Percentiles rank a stretch among this genome's conserved stretches.
phyloP scores from a whole-genome alignment of 2,797 vertebrate genomes.

The Todus mexicanus region DNA sequence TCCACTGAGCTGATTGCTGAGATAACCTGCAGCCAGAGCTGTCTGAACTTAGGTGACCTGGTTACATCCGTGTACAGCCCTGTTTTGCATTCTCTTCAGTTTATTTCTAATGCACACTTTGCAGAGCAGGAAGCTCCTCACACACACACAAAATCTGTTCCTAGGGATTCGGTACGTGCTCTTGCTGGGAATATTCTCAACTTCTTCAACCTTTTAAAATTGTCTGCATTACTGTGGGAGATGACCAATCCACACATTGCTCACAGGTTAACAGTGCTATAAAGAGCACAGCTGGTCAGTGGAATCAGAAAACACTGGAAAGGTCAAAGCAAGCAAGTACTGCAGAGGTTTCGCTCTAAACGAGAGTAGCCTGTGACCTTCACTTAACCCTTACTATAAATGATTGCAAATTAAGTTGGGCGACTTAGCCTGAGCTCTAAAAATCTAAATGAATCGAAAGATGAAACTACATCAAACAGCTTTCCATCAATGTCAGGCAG shows the following conservation, averaged over 20 bases:
- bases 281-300: constrained; percentile 48
- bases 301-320: constrained; percentile 42
- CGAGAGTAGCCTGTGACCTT: constrained; percentile 56
- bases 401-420: constrained; percentile 57
- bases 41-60: constrained; percentile 1
- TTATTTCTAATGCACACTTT: constrained; percentile 10
- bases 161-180: constrained; percentile 1
- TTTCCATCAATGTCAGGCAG: constrained; percentile 36
- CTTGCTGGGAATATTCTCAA: constrained; percentile 26
- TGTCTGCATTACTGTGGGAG: constrained; percentile 24
- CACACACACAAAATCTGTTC: neutral
- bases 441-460: constrained; percentile 49
- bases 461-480: constrained; percentile 47
- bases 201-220: constrained; percentile 54
- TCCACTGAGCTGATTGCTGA: neutral
- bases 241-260: constrained; percentile 20
- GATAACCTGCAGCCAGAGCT: neutral
- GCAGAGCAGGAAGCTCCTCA: constrained; percentile 2
- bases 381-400: constrained; percentile 61
- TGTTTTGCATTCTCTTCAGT: constrained; percentile 12
- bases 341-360: constrained; percentile 50
- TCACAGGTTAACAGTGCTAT: constrained; percentile 56
- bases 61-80: neutral
- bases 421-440: constrained; percentile 18
- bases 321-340: constrained; percentile 43